Evolutionary conservation across 2,113 vertebrate species (phyloP).

Genomic region (Tonatia bakeri): DNA sequence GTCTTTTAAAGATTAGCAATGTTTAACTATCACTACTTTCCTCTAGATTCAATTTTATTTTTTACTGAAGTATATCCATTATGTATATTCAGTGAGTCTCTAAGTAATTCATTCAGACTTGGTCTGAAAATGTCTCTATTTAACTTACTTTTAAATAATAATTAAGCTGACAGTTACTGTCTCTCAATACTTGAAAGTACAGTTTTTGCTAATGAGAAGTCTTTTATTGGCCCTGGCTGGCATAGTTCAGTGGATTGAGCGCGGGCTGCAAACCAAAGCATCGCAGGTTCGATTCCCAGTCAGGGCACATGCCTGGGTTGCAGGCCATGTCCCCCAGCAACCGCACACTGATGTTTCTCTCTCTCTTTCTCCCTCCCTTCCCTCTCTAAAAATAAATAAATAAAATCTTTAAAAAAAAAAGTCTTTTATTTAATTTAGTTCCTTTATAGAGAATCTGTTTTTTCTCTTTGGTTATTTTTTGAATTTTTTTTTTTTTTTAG

Average conservation of each 20-base stretch:
- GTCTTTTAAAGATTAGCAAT: neutral
- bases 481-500: neutral
- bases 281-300: too few species aligned
- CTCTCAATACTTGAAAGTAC: neutral
- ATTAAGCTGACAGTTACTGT: neutral
- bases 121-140: neutral
- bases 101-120: neutral
- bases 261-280: too few species aligned
- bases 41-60: neutral
- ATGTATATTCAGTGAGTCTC: neutral
- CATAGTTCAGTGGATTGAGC: too few species aligned
- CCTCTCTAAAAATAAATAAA: too few species aligned
- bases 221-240: too few species aligned
- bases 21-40: neutral
- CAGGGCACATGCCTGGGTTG: too few species aligned
- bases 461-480: neutral
- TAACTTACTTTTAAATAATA: neutral
- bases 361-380: too few species aligned
- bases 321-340: too few species aligned
- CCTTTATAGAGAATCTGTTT: neutral
- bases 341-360: too few species aligned
- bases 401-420: too few species aligned
- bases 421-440: neutral
- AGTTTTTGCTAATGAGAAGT: neutral
- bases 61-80: neutral